Percentiles rank a stretch among this genome's conserved stretches.
phyloP scores from a whole-genome alignment of 1,140 invertebrate species.

The Drosophila trapezifrons region DNA sequence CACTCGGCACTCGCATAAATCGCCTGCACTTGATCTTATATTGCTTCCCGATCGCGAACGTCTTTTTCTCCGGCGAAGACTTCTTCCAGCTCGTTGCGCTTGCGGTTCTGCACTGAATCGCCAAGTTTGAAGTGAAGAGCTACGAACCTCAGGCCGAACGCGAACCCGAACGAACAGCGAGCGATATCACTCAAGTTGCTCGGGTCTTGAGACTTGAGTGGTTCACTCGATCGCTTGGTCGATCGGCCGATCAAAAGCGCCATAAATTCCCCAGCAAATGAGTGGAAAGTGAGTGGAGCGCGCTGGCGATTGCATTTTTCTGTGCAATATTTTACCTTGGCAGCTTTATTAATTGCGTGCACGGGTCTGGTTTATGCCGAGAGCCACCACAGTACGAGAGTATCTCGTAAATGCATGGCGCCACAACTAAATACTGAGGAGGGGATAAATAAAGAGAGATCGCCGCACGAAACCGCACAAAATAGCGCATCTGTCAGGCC shows the following conservation, averaged over 20 bases:
- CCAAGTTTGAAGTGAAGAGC: slow-evolving; percentile 11
- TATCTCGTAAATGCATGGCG: slow-evolving; percentile 48
- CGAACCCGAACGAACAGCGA: background rate
- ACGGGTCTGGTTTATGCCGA: slow-evolving; percentile 56
- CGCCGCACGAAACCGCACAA: slow-evolving; percentile 26
- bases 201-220: slow-evolving; percentile 32
- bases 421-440: slow-evolving; percentile 30
- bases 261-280: slow-evolving; percentile 63
- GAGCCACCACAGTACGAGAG: slow-evolving; percentile 30
- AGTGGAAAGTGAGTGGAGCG: slow-evolving; percentile 25
- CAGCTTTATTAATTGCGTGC: slow-evolving; percentile 78
- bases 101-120: slow-evolving; percentile 64
- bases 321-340: slow-evolving; percentile 74
- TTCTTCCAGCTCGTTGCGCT: slow-evolving; percentile 64
- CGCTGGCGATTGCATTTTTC: slow-evolving; percentile 57
- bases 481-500: slow-evolving; percentile 65
- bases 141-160: slow-evolving; percentile 7
- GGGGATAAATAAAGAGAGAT: slow-evolving; percentile 23
- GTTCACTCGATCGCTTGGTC: slow-evolving; percentile 20
- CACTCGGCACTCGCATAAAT: slow-evolving; percentile 49
- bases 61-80: slow-evolving; percentile 10
- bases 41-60: slow-evolving; percentile 25
- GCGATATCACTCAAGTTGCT: slow-evolving; percentile 20
- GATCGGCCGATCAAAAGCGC: slow-evolving; percentile 67
- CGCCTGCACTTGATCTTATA: slow-evolving; percentile 31